A percentile compares a stretch with the other conserved stretches of the same genome.
Conservation (phyloP, 92 coral and sea anemone species). For the Blastomussa wellsi region DNA sequence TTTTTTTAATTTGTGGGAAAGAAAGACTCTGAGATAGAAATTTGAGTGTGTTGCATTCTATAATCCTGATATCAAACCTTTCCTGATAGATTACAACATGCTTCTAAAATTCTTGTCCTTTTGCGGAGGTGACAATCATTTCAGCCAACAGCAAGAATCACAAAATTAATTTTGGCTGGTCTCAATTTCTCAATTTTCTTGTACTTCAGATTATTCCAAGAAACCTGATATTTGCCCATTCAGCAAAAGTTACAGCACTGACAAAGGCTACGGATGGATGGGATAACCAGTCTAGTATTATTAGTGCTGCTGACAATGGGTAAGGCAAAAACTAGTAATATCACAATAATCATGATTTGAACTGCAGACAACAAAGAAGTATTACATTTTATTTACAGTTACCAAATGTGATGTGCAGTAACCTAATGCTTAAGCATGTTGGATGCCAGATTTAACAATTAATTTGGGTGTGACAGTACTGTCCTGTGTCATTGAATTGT, state of each 20-base stretch:
- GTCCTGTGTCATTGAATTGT: no score
- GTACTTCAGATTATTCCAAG: conserved; percentile 80
- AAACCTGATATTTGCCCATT: conserved; percentile 93
- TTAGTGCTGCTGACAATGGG: conserved; percentile 99
- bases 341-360: not conserved
- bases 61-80: not conserved
- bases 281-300: conserved; percentile 92
- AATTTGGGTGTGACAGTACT: no score
- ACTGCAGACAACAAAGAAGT: no score
- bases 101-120: not conserved
- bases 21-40: not conserved
- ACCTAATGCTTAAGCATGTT: no score
- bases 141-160: not conserved
- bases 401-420: no score
- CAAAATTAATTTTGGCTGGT: no score
- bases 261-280: conserved; percentile 96
- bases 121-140: not conserved
- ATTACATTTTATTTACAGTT: no score
- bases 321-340: conserved; percentile 19
- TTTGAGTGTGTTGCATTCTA: not conserved
- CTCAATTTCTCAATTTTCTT: not conserved
- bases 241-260: conserved; percentile 88
- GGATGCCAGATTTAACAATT: no score
- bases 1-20: no score
- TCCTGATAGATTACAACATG: not conserved